phyloP scores from a whole-genome alignment of 2,113 vertebrate species.

The Anseranas semipalmata region DNA sequence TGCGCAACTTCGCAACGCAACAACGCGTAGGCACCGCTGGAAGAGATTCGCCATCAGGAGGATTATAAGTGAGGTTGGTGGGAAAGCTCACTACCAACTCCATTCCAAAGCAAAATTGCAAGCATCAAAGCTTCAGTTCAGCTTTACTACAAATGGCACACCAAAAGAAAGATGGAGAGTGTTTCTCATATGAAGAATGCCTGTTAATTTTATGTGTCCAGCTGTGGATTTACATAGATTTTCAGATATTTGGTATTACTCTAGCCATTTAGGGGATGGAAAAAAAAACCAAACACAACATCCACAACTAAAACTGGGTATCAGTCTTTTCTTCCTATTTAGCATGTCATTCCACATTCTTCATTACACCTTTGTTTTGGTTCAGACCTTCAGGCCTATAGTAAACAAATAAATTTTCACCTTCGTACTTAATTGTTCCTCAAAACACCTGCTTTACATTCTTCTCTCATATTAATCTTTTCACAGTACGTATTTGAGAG shows the following conservation, averaged over 20 bases:
- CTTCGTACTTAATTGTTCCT: background rate
- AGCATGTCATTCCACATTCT: background rate
- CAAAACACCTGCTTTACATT: background rate
- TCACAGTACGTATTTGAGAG: background rate
- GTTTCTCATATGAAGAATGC: background rate
- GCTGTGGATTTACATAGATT: background rate
- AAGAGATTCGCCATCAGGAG: background rate
- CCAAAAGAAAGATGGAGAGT: background rate
- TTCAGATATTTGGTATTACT: background rate
- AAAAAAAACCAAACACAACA: background rate
- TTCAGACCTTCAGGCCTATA: background rate
- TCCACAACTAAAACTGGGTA: background rate
- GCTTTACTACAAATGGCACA: background rate
- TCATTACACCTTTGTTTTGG: background rate
- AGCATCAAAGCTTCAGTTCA: background rate
- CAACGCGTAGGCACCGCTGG: rapidly evolving
- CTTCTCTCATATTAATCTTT: background rate
- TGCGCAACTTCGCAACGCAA: rapidly evolving
- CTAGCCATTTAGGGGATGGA: background rate
- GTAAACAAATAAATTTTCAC: background rate
- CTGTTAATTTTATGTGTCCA: background rate
- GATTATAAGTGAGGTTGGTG: background rate
- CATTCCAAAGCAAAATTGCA: background rate
- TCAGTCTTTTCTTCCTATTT: background rate
- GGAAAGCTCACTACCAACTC: background rate